Evolutionary conservation across 2,888 invertebrate genomes (phyloP).

Genomic region (Ochlodes sylvanus): DNA sequence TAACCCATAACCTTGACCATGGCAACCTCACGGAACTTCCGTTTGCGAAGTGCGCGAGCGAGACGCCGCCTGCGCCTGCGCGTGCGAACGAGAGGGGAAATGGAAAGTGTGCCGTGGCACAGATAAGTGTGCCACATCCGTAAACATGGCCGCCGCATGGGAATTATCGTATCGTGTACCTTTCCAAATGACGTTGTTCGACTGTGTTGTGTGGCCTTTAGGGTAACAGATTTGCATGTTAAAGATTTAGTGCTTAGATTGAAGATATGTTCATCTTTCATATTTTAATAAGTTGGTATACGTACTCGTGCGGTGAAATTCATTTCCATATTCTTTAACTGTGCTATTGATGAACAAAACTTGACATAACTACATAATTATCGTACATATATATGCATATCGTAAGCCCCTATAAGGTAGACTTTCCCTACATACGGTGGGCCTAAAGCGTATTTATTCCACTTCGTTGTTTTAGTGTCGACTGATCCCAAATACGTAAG

Average conservation of each 20-base stretch:
- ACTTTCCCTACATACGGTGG: neutral
- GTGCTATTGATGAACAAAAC: neutral
- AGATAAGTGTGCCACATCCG: constrained; percentile 67
- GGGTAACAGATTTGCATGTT: constrained; percentile 29
- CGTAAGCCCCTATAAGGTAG: neutral
- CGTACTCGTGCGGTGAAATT: constrained; percentile 3
- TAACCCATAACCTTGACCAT: constrained; percentile 72
- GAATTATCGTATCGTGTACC: constrained; percentile 39
- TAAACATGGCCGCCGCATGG: constrained; percentile 51
- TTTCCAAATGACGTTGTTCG: constrained; percentile 23
- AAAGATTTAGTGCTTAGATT: constrained; percentile 14
- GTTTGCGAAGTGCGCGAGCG: constrained; percentile 48
- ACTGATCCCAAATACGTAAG: no score
- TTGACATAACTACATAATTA: no score
- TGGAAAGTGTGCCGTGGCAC: constrained; percentile 58
- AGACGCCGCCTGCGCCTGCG: constrained; percentile 46
- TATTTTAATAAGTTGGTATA: constrained; percentile 9
- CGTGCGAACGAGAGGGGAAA: constrained; percentile 52
- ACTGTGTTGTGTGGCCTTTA: constrained; percentile 24
- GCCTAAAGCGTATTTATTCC: no score
- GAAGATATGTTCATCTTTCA: neutral
- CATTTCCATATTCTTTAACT: neutral
- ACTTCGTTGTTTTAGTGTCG: no score
- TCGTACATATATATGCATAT: neutral
- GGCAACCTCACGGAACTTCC: constrained; percentile 53